Evolutionary conservation across 2,113 vertebrate genomes (phyloP).

Genomic region (Anser brachyrhynchus): DNA sequence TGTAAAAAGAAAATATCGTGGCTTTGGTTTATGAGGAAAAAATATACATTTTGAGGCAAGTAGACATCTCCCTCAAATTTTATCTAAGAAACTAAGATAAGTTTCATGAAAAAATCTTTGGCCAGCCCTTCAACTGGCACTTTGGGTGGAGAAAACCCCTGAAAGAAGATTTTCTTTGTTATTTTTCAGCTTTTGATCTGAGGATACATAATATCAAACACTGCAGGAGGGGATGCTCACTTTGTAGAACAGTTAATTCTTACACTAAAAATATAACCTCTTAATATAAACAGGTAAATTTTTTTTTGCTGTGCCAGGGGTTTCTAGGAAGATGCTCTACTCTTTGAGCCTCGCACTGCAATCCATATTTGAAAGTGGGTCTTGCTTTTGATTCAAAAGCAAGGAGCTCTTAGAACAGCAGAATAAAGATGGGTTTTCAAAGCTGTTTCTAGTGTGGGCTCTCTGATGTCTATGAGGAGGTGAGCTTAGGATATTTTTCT

Average conservation of each 20-base stretch:
- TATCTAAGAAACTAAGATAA: background rate
- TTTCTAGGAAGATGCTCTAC: slow-evolving; percentile 4
- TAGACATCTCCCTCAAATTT: background rate
- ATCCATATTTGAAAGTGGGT: background rate
- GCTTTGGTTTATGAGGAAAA: background rate
- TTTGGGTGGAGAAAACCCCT: background rate
- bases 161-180: background rate
- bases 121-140: background rate
- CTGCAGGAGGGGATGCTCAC: background rate
- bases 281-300: background rate
- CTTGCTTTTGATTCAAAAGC: background rate
- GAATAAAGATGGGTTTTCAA: background rate
- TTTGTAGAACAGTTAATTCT: background rate
- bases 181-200: background rate
- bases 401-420: background rate
- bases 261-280: background rate
- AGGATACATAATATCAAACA: background rate
- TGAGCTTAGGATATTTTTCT: background rate
- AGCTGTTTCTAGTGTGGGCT: background rate
- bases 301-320: background rate
- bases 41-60: background rate
- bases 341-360: background rate
- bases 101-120: background rate
- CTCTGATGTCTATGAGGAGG: background rate
- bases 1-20: background rate